These are phyloP conservation scores for Cabera pusaria DNA, from an alignment of 2,888 invertebrate species.

Conservation along the genomic window DNA sequence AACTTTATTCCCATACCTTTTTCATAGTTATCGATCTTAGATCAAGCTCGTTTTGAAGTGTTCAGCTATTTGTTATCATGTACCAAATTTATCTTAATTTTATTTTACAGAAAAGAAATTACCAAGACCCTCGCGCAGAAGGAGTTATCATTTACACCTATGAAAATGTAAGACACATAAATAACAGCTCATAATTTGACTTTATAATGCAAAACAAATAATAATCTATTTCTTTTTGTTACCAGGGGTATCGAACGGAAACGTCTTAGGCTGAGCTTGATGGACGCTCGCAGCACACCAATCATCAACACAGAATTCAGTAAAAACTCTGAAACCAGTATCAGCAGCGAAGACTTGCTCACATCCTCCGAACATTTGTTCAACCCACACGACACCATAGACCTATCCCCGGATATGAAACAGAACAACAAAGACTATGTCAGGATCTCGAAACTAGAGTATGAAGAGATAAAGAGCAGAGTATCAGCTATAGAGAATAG, in stretches of 20 bases:
- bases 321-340: conserved; percentile 69
- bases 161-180: conserved; percentile 85
- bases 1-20: no score
- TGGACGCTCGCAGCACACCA: conserved; percentile 71
- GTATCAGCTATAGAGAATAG: conserved; percentile 88
- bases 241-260: conserved; percentile 75
- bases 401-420: conserved; percentile 68
- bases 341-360: conserved; percentile 70
- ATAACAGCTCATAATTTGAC: no score
- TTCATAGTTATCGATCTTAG: no score
- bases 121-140: conserved; percentile 84
- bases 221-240: conserved; percentile 9
- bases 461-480: conserved; percentile 89
- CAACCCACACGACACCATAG: conserved; percentile 70
- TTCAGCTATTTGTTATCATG: no score
- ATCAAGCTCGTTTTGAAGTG: no score
- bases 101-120: conserved; percentile 84
- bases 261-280: conserved; percentile 68
- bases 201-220: no score
- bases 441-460: conserved; percentile 88
- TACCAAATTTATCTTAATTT: conserved; percentile 8
- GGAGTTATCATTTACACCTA: conserved; percentile 82
- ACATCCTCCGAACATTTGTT: conserved; percentile 73
- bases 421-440: conserved; percentile 84
- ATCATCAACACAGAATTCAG: conserved; percentile 62